These are phyloP conservation scores for Venturia canescens DNA, from an alignment of 1,140 invertebrate species.

Conservation along the genomic window DNA sequence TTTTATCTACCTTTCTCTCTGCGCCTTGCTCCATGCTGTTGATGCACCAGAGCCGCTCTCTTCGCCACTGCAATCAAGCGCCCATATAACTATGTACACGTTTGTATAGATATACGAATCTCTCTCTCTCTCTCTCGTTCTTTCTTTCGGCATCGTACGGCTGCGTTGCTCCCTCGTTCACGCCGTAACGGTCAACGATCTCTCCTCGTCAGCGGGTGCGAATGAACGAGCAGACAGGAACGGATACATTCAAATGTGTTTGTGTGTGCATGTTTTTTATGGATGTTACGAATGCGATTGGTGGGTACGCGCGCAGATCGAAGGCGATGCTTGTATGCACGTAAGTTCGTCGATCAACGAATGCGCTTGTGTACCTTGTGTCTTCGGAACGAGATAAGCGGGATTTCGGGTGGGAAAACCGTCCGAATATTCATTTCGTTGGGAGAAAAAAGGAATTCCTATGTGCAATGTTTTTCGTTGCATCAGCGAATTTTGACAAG, in stretches of 20 bases:
- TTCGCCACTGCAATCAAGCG: slow-evolving; percentile 39
- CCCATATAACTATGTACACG: slow-evolving; percentile 27
- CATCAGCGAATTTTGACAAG: too few species aligned
- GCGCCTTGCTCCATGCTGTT: slow-evolving; percentile 13
- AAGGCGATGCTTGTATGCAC: neutral
- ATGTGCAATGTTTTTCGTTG: too few species aligned
- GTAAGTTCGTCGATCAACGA: too few species aligned
- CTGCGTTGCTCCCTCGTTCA: slow-evolving; percentile 57
- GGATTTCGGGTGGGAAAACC: too few species aligned
- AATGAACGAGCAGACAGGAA: slow-evolving; percentile 35
- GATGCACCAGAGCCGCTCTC: slow-evolving; percentile 14
- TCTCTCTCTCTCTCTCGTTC: slow-evolving; percentile 52
- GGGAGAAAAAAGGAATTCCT: too few species aligned
- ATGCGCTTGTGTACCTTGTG: too few species aligned
- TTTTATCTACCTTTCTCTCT: slow-evolving; percentile 65
- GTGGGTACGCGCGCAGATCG: neutral
- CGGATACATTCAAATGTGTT: neutral
- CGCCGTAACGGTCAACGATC: slow-evolving; percentile 73
- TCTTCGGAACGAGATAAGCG: too few species aligned
- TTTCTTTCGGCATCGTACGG: slow-evolving; percentile 35
- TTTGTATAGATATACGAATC: slow-evolving; percentile 17
- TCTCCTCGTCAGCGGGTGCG: slow-evolving; percentile 54
- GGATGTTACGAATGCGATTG: neutral
- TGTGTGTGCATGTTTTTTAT: neutral
- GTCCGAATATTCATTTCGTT: too few species aligned